phyloP scores from a whole-genome alignment of 1,140 invertebrate species.

The Dendrolimus punctatus region DNA sequence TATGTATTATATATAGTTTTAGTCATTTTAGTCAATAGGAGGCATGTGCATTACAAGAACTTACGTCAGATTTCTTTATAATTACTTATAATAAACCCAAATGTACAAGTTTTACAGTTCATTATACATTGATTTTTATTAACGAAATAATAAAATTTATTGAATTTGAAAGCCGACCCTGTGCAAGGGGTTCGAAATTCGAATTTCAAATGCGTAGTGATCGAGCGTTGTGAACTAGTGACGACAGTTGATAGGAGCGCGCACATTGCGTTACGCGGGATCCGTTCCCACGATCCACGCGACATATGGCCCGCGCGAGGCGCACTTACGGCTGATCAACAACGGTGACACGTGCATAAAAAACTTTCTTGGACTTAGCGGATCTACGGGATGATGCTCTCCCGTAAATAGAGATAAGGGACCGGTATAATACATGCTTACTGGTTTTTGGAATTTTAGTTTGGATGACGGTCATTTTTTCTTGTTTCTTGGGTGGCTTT shows the following conservation, averaged over 20 bases:
- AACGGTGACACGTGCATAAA: slow-evolving; percentile 62
- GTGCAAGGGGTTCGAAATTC: slow-evolving; percentile 22
- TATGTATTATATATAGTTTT: too few species aligned
- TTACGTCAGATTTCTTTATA: slow-evolving; percentile 6
- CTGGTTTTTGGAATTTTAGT: slow-evolving; percentile 14
- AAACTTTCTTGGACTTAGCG: slow-evolving; percentile 52
- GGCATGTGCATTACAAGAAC: slow-evolving; percentile 44
- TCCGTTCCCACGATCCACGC: slow-evolving; percentile 64
- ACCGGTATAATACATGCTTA: slow-evolving; percentile 26
- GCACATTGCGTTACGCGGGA: slow-evolving; percentile 51
- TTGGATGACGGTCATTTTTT: neutral
- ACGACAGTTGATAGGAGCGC: slow-evolving; percentile 46
- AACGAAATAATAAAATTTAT: neutral
- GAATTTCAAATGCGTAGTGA: slow-evolving; percentile 17
- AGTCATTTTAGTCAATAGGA: slow-evolving; percentile 37
- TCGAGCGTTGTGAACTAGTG: slow-evolving; percentile 14
- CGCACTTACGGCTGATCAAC: slow-evolving; percentile 44
- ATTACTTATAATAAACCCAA: too few species aligned
- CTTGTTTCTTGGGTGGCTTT: too few species aligned
- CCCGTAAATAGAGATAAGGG: slow-evolving; percentile 29
- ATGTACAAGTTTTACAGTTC: too few species aligned
- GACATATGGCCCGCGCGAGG: slow-evolving; percentile 66
- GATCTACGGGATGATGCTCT: slow-evolving; percentile 47
- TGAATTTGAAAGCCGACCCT: slow-evolving; percentile 26
- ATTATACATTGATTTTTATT: too few species aligned